phyloP scores from a whole-genome alignment of 2,888 invertebrate genomes.

The Periphyllus acericola region DNA sequence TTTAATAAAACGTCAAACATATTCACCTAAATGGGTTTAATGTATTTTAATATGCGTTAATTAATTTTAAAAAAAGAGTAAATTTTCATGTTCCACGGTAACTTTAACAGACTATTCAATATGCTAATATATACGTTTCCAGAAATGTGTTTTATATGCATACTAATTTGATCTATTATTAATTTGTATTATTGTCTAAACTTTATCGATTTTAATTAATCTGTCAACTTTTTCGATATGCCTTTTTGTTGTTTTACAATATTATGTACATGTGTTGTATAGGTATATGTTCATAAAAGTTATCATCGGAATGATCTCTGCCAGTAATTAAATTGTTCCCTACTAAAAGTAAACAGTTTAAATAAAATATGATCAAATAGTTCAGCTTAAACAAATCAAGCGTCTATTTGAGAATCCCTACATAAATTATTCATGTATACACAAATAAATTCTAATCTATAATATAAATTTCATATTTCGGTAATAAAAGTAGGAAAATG shows the following conservation, averaged over 20 bases:
- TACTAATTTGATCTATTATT: neutral
- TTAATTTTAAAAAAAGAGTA: neutral
- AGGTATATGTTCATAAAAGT: neutral
- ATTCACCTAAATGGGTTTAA: neutral
- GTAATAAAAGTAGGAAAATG: too few species aligned
- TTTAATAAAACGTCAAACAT: slow-evolving; percentile 11
- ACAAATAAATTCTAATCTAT: too few species aligned
- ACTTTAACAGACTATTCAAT: neutral
- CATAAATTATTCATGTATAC: neutral
- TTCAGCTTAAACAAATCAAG: neutral
- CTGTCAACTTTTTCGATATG: neutral
- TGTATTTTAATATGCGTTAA: neutral
- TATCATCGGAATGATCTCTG: neutral
- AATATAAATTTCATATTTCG: too few species aligned
- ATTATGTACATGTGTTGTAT: neutral
- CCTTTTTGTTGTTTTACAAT: neutral
- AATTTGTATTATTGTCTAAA: neutral
- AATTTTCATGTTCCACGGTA: neutral
- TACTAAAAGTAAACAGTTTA: too few species aligned
- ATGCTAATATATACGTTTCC: neutral
- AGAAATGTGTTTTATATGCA: neutral
- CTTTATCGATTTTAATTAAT: neutral
- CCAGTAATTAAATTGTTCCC: neutral
- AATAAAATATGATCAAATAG: neutral
- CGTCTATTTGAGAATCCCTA: neutral